Base-by-base conservation (phyloP, 1,140 invertebrate species). In the Rhysida immarginata region DNA sequence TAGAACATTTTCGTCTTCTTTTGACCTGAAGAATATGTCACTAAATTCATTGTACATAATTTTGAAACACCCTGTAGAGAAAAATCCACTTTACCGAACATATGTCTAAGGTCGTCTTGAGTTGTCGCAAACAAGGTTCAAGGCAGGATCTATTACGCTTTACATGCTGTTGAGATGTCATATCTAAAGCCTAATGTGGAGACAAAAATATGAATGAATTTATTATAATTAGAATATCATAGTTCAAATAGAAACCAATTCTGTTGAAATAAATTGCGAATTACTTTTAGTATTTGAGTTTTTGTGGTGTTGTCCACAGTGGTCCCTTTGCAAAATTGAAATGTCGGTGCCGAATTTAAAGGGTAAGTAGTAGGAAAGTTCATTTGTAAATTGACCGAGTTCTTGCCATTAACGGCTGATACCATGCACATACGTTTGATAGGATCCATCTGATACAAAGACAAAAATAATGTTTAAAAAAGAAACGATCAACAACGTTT, bases 341-440 rank as follows among this genome's bases (percentile, higher is more conserved):
- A 86, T 23, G 76, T 78, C 0, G 87, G 85, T 21, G 79, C 73
- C 0, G 79, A 75, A 64, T 79, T 81, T 45, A 79, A 79, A 2
- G 88, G 86, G 71, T 88, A 89, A 65, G 78, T 78, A 44, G 76
- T 75, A 0, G 88, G 86, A 67, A 92, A 92, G 51, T 75, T 78
- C 0, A 92, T 81, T 69, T 84, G 81, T 53, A 95, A 69, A 56
- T 82, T 79, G 8, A 87, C 81, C 26, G 78, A 77, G 58, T 85
- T 81, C 55, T 78, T 81, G 55, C 83, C 84, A 23, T 80, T 78
- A 46, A 78, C 77, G 1, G 83, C 82, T 46, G 80, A 82, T 26
- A 89, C 84, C 2, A 79, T 81, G 55, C 84, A 86, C 53, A 74
- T 78, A 49, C 88, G 78, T 55, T 81, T 81, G 16, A 85, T 81